Evolutionary conservation across 2,113 vertebrate species (phyloP), one percentile per base, ranked within the genome.

Genomic region (Trichomycterus rosablanca): DNA sequence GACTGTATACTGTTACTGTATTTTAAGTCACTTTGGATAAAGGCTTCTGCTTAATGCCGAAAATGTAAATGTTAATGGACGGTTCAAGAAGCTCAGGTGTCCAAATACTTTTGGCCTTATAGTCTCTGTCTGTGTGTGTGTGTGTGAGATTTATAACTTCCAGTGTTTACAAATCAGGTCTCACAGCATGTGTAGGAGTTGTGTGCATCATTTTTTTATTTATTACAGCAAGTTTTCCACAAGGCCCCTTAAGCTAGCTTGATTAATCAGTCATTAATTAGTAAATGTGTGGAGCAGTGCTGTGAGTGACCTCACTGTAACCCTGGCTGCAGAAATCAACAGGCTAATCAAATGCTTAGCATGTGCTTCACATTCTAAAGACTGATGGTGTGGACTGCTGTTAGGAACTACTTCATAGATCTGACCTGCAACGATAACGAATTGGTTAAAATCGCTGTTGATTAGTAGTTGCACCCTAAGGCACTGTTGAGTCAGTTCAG

Each of bases 261-360:
- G 22, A 53, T 22, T 46, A 37, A 70, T 23, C 30, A 34, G 50
- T 59, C 44, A n/a, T 34, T 60, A 45, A 48, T 56, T 51, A 39
- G 23, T 26, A n/a, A 14, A 34, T 64, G 28, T 46, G 30, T 42
- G 15, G n/a, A 42, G 24, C 39, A 12, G 18, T 40, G 28, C 43
- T 45, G 6, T 55, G 44, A 56, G 39, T 37, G 44, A 24, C 57
- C 52, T 12, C 26, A 26, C 19, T n/a, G 52, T 71, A 56, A 66
- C 44, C 37, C 52, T 57, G 57, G 43, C 59, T 70, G 35, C 24
- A 55, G 14, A 28, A 59, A 49, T 49, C 19, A 32, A 24, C 32
- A 46, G 50, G 32, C 42, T 55, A 60, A 59, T 11, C 14, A 30
- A 70, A 65, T 70, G 61, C 60, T 64, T 46, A 64, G 68, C 57